Base-by-base conservation (phyloP, 2,113 vertebrate genomes). In the Ochotona curzoniae region DNA sequence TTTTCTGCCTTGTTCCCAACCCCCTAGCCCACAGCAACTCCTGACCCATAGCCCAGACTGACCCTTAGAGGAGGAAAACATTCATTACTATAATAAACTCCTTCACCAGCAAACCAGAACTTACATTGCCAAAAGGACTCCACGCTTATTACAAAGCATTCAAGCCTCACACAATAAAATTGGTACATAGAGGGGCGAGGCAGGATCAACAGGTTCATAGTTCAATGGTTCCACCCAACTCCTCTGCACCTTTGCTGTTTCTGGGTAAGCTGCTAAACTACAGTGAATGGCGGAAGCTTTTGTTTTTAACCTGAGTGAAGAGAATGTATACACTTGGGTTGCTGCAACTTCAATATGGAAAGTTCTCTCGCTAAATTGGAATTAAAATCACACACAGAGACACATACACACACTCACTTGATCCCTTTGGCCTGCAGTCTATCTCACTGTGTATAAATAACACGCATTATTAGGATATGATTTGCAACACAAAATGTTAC, bases 21-120 rank as follows among this genome's bases (percentile, higher is more conserved):
- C 26, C 75, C 64, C 7, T 0, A 49, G 32, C 32, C 44, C 23
- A 70, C 75, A 57, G 49, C 7, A 81, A 78, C 28, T 1, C 4
- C 80, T 82, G 66, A 32, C 80, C 93, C 93, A 91, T 26, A 63
- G 67, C 87, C 80, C 71, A 89, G 60, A 44, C 44, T 66, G 66
- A 38, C 51, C 30, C 64, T 71, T 61, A 8, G 23, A 49, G 54
- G 47, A 87, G 47, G 9, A 25, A 64, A 60, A n/a, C 0, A 1
- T 47, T 74, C 49, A 35, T 73, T n/a, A 64, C 11, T 66, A 2
- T 51, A 67, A 84, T 3, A 64, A 54, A 25, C 32, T 7, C 25
- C 20, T 28, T 47, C n/a, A 26, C 44, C 30, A 28, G 79, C 28
- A 6, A 87, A 71, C 47, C 89, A 18, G 66, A 83, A 83, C 18